These are phyloP conservation scores for Andrena praecox DNA, from an alignment of 2,888 invertebrate species.

Conservation along the genomic window DNA sequence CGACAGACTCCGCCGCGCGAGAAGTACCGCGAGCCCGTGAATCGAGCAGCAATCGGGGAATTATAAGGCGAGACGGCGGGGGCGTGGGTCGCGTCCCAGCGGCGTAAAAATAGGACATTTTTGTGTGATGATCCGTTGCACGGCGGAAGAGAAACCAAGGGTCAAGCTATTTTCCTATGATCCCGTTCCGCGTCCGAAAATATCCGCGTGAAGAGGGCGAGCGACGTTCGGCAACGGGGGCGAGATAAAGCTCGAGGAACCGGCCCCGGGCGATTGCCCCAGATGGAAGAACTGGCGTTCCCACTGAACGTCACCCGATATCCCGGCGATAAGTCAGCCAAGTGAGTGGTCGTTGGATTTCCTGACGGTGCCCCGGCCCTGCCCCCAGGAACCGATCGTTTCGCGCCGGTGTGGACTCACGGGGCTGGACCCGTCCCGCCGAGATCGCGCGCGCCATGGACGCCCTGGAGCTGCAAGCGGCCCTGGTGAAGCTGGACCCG, in stretches of 20 bases:
- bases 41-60: not conserved
- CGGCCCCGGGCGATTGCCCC: constrained; percentile 13
- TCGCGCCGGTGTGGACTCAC: not conserved
- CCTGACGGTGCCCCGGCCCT: not conserved
- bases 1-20: not conserved
- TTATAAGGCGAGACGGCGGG: not conserved
- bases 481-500: constrained; percentile 83
- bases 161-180: constrained; percentile 42
- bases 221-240: constrained; percentile 2
- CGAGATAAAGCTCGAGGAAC: constrained; percentile 3
- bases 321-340: constrained; percentile 26
- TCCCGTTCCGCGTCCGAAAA: constrained; percentile 19
- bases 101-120: constrained; percentile 46
- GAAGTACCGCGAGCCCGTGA: not conserved
- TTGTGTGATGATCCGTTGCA: constrained; percentile 64
- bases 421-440: constrained; percentile 14
- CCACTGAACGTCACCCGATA: constrained; percentile 33
- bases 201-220: constrained; percentile 33
- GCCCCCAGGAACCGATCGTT: not conserved
- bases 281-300: constrained; percentile 40
- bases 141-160: constrained; percentile 36
- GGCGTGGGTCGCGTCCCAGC: not conserved
- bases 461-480: constrained; percentile 82
- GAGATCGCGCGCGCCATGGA: constrained; percentile 74
- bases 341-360: constrained; percentile 21